phyloP scores from a whole-genome alignment of 2,888 invertebrate species.

The Orthosia incerta region DNA sequence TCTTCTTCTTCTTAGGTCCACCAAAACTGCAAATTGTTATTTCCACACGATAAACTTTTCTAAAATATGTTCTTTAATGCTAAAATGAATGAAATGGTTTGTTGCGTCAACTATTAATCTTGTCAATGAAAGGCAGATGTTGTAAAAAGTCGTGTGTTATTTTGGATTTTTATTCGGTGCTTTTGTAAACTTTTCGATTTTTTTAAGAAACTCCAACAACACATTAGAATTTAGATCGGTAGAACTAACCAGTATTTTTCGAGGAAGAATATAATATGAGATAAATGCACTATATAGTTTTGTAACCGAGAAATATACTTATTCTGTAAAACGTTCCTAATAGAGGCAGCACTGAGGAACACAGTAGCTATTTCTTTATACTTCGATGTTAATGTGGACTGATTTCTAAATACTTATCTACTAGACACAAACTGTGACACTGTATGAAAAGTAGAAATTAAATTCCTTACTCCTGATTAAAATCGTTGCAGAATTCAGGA shows the following conservation, averaged over 20 bases:
- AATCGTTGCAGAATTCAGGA: neutral
- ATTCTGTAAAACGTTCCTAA: too few species aligned
- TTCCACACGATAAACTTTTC: constrained; percentile 89
- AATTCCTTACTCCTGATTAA: too few species aligned
- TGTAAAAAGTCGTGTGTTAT: constrained; percentile 74
- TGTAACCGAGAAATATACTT: too few species aligned
- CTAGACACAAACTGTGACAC: neutral
- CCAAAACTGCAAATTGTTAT: constrained; percentile 89
- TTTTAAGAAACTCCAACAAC: neutral
- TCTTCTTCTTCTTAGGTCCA: constrained; percentile 46
- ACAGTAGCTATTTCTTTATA: neutral
- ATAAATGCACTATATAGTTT: too few species aligned
- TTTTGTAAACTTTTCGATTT: constrained; percentile 35
- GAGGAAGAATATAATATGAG: too few species aligned
- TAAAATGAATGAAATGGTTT: constrained; percentile 76
- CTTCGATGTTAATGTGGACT: neutral
- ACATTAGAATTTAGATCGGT: neutral
- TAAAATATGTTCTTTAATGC: constrained; percentile 77
- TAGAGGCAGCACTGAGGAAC: too few species aligned
- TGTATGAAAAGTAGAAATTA: too few species aligned
- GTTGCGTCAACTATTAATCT: constrained; percentile 85
- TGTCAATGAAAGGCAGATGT: constrained; percentile 79
- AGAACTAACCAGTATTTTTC: neutral
- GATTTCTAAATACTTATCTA: neutral
- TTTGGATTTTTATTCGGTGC: constrained; percentile 62